Percentiles rank a stretch among this genome's conserved stretches.
Evolutionary conservation across 2,797 vertebrate genomes (phyloP).

Genomic region (Megalops cyprinoides): DNA sequence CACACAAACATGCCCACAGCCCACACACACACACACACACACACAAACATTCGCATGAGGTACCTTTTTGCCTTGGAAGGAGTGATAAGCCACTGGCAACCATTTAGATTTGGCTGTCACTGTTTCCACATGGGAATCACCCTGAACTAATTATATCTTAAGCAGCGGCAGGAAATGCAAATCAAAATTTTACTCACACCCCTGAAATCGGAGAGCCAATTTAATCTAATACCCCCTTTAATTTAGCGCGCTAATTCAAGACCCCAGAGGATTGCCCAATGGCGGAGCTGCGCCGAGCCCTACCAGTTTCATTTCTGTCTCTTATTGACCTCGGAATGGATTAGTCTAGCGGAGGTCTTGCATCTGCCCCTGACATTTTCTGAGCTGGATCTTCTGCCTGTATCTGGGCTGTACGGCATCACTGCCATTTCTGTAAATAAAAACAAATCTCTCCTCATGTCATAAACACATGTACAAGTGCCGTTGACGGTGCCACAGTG

Average conservation of each 20-base stretch:
- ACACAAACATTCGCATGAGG: constrained; percentile 46
- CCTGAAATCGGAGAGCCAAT: constrained; percentile 84
- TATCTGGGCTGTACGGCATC: constrained; percentile 56
- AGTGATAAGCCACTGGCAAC: constrained; percentile 72
- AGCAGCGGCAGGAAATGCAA: constrained; percentile 81
- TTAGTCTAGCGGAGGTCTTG: constrained; percentile 74
- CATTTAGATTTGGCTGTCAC: constrained; percentile 79
- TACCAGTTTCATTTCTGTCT: constrained; percentile 48
- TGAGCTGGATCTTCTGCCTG: constrained; percentile 70
- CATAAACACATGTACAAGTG: neutral
- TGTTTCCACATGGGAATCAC: constrained; percentile 82
- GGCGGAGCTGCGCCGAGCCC: constrained; percentile 68
- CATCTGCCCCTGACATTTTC: constrained; percentile 78
- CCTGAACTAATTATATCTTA: constrained; percentile 85
- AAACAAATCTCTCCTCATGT: neutral
- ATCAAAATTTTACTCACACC: constrained; percentile 85
- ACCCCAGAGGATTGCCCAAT: constrained; percentile 79
- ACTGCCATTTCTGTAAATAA: neutral
- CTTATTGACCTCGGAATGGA: constrained; percentile 70
- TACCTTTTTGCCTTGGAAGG: constrained; percentile 66
- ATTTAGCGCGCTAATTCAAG: constrained; percentile 81
- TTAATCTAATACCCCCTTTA: constrained; percentile 86
- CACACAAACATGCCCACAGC: constrained; percentile 33
- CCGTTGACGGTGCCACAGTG: constrained; percentile 9
- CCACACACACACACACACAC: constrained; percentile 30